These are phyloP conservation scores for Polydrusus pterygomalis DNA, from an alignment of 2,888 invertebrate species.

Conservation along the genomic window DNA sequence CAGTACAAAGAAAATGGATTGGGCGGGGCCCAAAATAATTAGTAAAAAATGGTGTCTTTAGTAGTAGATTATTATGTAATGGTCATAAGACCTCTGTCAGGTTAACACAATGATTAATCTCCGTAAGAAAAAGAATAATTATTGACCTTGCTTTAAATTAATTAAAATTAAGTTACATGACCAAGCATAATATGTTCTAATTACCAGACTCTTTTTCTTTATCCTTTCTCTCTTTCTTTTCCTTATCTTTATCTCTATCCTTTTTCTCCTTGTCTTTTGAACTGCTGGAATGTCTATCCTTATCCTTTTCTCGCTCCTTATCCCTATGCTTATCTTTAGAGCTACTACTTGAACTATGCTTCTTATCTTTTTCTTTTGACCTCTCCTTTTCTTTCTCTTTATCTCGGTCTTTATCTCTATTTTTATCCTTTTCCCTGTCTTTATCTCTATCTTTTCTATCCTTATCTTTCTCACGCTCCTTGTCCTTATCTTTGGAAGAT, in stretches of 20 bases:
- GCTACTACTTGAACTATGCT: slow-evolving; percentile 61
- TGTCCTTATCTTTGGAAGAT: slow-evolving; percentile 66
- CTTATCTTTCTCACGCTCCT: slow-evolving; percentile 68
- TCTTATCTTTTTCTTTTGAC: slow-evolving; percentile 69
- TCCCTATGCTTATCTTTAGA: slow-evolving; percentile 70
- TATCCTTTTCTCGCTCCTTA: slow-evolving; percentile 58
- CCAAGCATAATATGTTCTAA: background rate
- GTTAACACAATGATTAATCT: too few relatives aligned
- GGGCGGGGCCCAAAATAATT: background rate
- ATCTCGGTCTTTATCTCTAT: slow-evolving; percentile 63
- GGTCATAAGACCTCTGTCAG: too few relatives aligned
- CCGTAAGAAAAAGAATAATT: too few relatives aligned
- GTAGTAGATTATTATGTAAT: too few relatives aligned
- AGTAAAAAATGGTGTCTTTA: too few relatives aligned
- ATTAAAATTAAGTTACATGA: too few relatives aligned
- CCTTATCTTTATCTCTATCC: slow-evolving; percentile 64
- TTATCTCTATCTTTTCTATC: slow-evolving; percentile 69
- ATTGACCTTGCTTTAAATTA: too few relatives aligned
- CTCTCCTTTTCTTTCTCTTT: slow-evolving; percentile 68
- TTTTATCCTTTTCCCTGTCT: slow-evolving; percentile 69
- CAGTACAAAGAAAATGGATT: too few relatives aligned
- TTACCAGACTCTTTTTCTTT: slow-evolving; percentile 61
- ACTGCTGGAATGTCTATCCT: slow-evolving; percentile 65
- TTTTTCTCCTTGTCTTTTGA: slow-evolving; percentile 78
- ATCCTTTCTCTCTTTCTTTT: slow-evolving; percentile 60